phyloP scores from a whole-genome alignment of 2,797 vertebrate species.

The Halcyon smyrnensis region DNA sequence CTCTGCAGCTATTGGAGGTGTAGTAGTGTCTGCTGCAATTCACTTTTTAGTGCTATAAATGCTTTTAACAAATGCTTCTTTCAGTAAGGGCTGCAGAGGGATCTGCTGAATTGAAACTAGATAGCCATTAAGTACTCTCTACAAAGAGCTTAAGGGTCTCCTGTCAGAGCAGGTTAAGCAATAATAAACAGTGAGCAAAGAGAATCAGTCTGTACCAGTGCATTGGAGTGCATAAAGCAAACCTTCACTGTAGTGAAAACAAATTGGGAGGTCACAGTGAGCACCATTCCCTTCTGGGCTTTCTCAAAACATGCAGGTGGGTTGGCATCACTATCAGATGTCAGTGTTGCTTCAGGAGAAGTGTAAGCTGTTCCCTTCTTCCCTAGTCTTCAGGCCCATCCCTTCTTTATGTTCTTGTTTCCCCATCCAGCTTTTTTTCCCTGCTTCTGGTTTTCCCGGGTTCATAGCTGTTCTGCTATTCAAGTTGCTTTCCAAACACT shows the following conservation, averaged over 20 bases:
- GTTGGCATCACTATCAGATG: fast-evolving
- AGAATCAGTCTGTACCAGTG: background rate
- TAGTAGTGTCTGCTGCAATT: background rate
- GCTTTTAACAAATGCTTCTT: background rate
- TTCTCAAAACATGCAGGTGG: background rate
- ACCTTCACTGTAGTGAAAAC: background rate
- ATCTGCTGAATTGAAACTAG: background rate
- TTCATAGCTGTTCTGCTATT: background rate
- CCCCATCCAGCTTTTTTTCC: background rate
- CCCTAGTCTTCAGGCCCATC: background rate
- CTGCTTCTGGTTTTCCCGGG: background rate
- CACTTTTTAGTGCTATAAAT: background rate
- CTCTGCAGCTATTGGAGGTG: background rate
- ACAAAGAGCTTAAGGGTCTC: background rate
- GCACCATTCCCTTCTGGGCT: background rate
- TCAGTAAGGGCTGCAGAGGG: background rate
- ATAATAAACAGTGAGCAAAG: background rate
- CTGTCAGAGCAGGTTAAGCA: slow-evolving; percentile 3
- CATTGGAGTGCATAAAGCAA: fast-evolving
- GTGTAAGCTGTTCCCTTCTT: background rate
- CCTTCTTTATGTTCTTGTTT: background rate
- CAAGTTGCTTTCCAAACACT: background rate
- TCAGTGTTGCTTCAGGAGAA: background rate
- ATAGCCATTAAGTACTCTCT: background rate
- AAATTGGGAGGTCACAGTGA: background rate